Evolutionary conservation across 2,113 vertebrate species (phyloP).

Genomic region (Siniperca knerii): DNA sequence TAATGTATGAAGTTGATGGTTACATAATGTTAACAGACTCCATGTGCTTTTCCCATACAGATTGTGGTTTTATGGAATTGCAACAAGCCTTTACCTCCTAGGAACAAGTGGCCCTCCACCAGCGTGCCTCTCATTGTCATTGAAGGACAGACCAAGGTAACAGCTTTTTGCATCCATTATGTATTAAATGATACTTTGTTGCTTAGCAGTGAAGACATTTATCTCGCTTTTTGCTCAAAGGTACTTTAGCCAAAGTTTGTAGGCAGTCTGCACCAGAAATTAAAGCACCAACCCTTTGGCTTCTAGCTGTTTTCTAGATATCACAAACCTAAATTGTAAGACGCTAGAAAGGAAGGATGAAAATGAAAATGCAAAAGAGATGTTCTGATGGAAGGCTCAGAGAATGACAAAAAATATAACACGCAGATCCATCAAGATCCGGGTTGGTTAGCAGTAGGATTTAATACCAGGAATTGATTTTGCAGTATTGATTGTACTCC

Average conservation of each 20-base stretch:
- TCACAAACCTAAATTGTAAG: background rate
- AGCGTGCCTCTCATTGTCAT: conserved; percentile 85
- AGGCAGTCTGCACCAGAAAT: background rate
- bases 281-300: background rate
- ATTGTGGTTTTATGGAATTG: conserved; percentile 88
- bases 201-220: background rate
- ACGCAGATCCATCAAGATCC: too few species aligned
- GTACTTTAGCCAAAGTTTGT: conserved; percentile 1
- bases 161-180: conserved; percentile 43
- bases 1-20: background rate
- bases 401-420: too few species aligned
- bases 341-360: background rate
- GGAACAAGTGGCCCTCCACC: conserved; percentile 87
- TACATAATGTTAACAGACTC: background rate
- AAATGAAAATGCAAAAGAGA: background rate
- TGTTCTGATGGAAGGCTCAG: too few species aligned
- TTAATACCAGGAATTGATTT: background rate
- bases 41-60: conserved; percentile 58
- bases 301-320: background rate
- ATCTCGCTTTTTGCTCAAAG: conserved; percentile 9
- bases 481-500: background rate
- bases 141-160: conserved; percentile 86
- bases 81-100: conserved; percentile 84
- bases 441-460: too few species aligned
- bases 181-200: conserved; percentile 14